phyloP scores from a whole-genome alignment of 1,140 invertebrate species.

The Caerostris extrusa region DNA sequence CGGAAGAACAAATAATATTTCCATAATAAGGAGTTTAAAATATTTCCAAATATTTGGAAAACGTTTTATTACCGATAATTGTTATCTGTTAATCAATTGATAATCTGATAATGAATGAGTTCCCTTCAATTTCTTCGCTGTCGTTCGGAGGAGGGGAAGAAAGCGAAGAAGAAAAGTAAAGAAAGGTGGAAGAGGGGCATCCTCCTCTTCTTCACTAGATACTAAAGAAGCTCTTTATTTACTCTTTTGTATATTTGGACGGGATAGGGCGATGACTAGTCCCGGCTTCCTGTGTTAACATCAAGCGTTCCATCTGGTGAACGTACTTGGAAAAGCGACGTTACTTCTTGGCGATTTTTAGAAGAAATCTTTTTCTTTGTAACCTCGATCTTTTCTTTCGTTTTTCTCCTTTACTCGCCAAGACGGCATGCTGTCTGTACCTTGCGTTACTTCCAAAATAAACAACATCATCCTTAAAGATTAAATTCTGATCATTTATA shows the following conservation, averaged over 20 bases:
- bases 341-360: slow-evolving; percentile 22
- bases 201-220: slow-evolving; percentile 5
- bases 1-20: too few species aligned
- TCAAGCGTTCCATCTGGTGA: slow-evolving; percentile 58
- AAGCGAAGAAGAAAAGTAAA: not conserved
- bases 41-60: too few species aligned
- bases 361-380: not conserved
- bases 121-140: not conserved
- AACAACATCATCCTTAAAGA: not conserved
- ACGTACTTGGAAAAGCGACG: not conserved
- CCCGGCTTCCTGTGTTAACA: slow-evolving; percentile 66
- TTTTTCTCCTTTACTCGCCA: not conserved
- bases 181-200: not conserved
- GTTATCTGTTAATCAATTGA: too few species aligned
- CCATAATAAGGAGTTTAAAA: too few species aligned
- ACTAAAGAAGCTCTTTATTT: slow-evolving; percentile 58
- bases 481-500: not conserved
- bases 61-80: too few species aligned
- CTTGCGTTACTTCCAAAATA: not conserved
- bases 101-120: too few species aligned
- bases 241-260: slow-evolving; percentile 66
- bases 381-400: not conserved
- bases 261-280: slow-evolving; percentile 63
- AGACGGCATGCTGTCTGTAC: slow-evolving; percentile 43
- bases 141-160: not conserved